Evolutionary conservation across 2,888 invertebrate genomes (phyloP), one percentile per base, ranked within the genome.

Genomic region (Cerastoderma edule): DNA sequence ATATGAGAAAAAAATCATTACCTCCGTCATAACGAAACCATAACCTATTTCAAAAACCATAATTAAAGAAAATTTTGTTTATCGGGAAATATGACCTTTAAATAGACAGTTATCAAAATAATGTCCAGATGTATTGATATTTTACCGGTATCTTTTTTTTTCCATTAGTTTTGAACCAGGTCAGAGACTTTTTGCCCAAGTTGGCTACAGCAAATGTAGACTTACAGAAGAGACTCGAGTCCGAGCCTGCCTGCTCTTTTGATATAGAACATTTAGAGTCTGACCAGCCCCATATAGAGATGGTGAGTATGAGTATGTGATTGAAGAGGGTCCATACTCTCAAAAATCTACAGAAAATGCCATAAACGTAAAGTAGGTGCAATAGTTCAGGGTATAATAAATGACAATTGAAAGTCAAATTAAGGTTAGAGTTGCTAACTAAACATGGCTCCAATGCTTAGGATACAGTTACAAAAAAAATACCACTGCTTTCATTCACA

Each of bases 161-260:
- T 60, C 35, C 24, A 1, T 5, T 24, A 66, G 66, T 66, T 24
- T 24, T 66, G 22, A 50, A 4, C 19, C 33, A 48, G 50, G 66
- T 66, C 3, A 48, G 66, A 33, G 50, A 48, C 35, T 66, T 66
- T 33, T 53, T 66, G 4, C 66, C 66, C 10, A 66, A 66, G 48
- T 22, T 66, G 19, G 66, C 66, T 22, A 5, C 66, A 50, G 66
- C 66, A 32, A 66, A 66, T 66, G 50, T 50, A 22, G 66, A 66
- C 8, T 22, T 66, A 22, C 66, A 66, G 32, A 66, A 50, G 35
- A 28, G 32, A 30, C 50, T 66, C n/a, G 50, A 66, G 32, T 27
- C 32, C 32, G 66, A 66, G 10, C 66, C 66, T 22, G 50, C 50
- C 27, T 8, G 33, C 0, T 13, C 60, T 2, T 60, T 39, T 39